Base-by-base conservation (phyloP, 2,888 invertebrate genomes). In the Apamea sordens region DNA sequence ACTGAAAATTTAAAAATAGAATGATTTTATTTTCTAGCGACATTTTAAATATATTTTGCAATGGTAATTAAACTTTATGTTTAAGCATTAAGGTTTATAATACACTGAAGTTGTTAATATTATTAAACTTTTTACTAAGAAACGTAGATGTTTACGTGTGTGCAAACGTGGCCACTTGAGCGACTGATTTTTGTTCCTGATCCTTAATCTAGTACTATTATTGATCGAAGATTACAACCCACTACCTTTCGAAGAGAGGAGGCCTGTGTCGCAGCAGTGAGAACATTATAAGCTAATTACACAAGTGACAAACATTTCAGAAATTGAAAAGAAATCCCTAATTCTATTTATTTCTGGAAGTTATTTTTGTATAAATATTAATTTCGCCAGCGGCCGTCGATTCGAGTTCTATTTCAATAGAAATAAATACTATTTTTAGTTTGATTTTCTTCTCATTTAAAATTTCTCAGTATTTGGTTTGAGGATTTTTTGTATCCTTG, bases 261-360 rank as follows among this genome's bases (percentile, higher is more conserved):
- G 4, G 8, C 24, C 10, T 11, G 4, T 24, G 56, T 24, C 10
- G 11, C 24, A 10, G 10, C 24, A 56, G 11, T 10, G 56, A 10
- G 24, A 56, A 56, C 56, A 24, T 56, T 56, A 56, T 24, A 18
- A 21, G 7, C 50, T 21, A 21, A 50, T 50, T 50, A 18, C 65
- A 76, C 28, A 73, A 67, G 53, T 65, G 64, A 81, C 47, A 79
- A 79, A 69, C 32, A 15, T 59, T 77, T 41, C 53, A 50, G 18
- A 28, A 73, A 28, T 68, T 21, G 15, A 72, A 76, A 73, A 47
- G 50, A 65, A 76, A 73, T 73, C 24, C 13, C 7, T 61, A 24
- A 8, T 15, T 32, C 24, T 63, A 56, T 73, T 74, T 85, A 64
- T 79, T 79, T 36, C 50, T 56, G n/a, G 28, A 70, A 61, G 24